Base-by-base conservation (phyloP, 2,113 vertebrate genomes). In the Elgaria multicarinata region DNA sequence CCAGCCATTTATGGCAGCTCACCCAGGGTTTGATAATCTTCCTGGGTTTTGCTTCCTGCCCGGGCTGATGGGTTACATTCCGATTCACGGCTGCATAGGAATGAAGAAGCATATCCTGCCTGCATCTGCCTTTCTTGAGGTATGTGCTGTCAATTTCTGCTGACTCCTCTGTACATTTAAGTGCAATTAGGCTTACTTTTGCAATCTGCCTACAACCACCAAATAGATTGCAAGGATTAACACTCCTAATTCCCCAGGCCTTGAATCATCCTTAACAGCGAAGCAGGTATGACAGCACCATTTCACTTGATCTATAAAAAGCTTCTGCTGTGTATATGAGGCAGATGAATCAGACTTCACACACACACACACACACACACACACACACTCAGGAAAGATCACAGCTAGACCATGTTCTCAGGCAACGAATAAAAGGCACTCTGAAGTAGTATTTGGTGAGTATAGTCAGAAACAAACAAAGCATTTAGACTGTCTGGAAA, bases 161-260 rank as follows among this genome's bases (percentile, higher is more conserved):
- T 94, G 92, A 96, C 91, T 96, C 93, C 91, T 90, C 16, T 58
- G 14, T 33, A 90, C 76, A 82, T 90, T 95, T 91, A 96, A 95
- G 91, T 91, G 88, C 64, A 93, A 79, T 36, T 81, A 90, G 89
- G 86, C 93, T 96, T 86, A 20, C 87, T 95, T 95, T 93, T 91
- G 91, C 94, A 92, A 92, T 95, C 94, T 93, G 91, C 80, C 89
- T 90, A 90, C 75, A 71, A 86, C 82, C 86, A 84, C 87, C 90
- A 87, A 90, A 86, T 55, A 91, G 69, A 88, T 87, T n/a, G 0
- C 78, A 71, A 76, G 67, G 90, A 94, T 92, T 89, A 87, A 87
- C 90, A 92, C 85, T 88, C 53, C 76, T 79, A 93, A 76, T 75
- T 95, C 86, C 76, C 42, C 77, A 83, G 82, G 87, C 83, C 62